Conservation (phyloP, 2,888 invertebrate species). For the Osmoderma eremita region DNA sequence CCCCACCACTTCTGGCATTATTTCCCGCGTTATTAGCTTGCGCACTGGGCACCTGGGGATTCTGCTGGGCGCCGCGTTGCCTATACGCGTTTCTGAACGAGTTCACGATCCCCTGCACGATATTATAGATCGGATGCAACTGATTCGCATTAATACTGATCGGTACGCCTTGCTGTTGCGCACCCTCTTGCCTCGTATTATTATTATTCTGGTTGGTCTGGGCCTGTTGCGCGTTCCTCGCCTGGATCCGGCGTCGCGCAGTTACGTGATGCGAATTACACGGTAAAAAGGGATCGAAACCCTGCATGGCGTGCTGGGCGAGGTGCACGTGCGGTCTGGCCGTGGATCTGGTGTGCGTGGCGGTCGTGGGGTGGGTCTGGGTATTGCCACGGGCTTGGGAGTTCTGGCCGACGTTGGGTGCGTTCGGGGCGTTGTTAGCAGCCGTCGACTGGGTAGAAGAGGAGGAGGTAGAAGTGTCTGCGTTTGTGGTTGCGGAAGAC, state of each 20-base stretch:
- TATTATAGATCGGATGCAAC: slow-evolving; percentile 50
- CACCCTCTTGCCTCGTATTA: slow-evolving; percentile 22
- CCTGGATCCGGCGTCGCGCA: slow-evolving; percentile 48
- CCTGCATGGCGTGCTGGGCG: slow-evolving; percentile 68
- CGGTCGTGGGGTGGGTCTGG: slow-evolving; percentile 76
- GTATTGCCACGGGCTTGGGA: slow-evolving; percentile 70
- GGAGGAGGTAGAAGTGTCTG: slow-evolving; percentile 36
- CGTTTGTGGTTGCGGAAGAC: slow-evolving; percentile 48
- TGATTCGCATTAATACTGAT: slow-evolving; percentile 37
- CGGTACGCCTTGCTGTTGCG: slow-evolving; percentile 18
- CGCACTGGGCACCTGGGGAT: slow-evolving; percentile 7
- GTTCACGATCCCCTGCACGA: slow-evolving; percentile 53
- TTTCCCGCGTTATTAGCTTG: not conserved
- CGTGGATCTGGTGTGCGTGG: slow-evolving; percentile 76
- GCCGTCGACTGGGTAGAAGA: slow-evolving; percentile 21
- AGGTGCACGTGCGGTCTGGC: slow-evolving; percentile 74
- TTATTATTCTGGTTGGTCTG: slow-evolving; percentile 35
- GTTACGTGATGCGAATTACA: slow-evolving; percentile 78
- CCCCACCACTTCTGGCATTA: not conserved
- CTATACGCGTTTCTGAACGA: slow-evolving; percentile 50
- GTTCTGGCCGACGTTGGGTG: slow-evolving; percentile 58
- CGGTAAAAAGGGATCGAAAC: slow-evolving; percentile 75
- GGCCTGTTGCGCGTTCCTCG: slow-evolving; percentile 47
- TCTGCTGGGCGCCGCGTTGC: slow-evolving; percentile 34
- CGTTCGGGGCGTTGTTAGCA: slow-evolving; percentile 45